Conservation (phyloP, 1,140 invertebrate species). For the Drosophila pandora region DNA sequence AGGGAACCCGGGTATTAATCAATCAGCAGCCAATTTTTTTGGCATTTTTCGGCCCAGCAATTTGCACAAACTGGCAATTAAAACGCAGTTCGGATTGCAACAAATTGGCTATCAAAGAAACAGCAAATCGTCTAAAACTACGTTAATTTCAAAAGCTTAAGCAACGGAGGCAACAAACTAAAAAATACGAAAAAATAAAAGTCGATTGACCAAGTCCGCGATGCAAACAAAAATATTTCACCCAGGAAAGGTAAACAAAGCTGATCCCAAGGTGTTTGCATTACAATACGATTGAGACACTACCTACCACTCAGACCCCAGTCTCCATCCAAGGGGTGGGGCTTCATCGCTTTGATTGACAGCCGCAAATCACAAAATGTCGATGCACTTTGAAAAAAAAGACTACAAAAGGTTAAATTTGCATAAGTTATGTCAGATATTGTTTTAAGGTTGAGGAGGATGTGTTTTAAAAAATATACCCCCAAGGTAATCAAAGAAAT, state of each 20-base stretch:
- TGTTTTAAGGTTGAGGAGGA: too few species aligned
- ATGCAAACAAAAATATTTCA: conserved; percentile 61
- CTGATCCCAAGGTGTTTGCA: conserved; percentile 58
- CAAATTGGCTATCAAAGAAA: conserved; percentile 35
- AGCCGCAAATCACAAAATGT: conserved; percentile 41
- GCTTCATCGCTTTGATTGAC: conserved; percentile 48
- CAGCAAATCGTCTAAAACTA: conserved; percentile 24
- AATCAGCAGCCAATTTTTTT: conserved; percentile 24
- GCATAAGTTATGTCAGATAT: too few species aligned
- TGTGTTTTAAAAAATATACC: too few species aligned
- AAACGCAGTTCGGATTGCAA: conserved; percentile 60
- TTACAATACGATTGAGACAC: conserved; percentile 55
- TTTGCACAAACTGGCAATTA: conserved; percentile 65
- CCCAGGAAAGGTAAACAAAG: conserved; percentile 40
- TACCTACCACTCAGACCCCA: conserved; percentile 5
- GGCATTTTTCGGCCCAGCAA: conserved; percentile 33
- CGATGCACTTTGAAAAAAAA: not conserved
- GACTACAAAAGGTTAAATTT: too few species aligned
- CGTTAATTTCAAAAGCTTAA: conserved; percentile 16
- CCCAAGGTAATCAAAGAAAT: too few species aligned
- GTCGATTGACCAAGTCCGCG: conserved; percentile 55
- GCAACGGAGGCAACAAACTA: conserved; percentile 29
- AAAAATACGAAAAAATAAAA: conserved; percentile 18
- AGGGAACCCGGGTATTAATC: conserved; percentile 44
- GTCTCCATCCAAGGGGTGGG: conserved; percentile 18